Conservation (phyloP, 1,140 invertebrate genomes). For the Hyles vespertilio region DNA sequence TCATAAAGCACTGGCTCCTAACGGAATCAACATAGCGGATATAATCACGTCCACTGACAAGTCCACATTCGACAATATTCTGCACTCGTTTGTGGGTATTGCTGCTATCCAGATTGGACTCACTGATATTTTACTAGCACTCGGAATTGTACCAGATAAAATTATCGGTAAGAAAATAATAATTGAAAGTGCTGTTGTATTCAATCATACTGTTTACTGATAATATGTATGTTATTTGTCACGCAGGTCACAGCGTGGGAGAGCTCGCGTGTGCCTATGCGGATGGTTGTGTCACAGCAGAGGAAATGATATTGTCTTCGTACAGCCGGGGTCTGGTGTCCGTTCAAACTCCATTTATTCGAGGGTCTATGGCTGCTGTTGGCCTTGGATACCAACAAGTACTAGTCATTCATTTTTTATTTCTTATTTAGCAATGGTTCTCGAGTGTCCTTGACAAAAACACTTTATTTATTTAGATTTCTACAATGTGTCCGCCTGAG, state of each 20-base stretch:
- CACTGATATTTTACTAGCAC: conserved; percentile 81
- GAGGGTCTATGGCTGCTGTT: no score
- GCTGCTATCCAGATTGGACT: conserved; percentile 90
- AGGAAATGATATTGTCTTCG: conserved; percentile 87
- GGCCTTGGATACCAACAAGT: conserved; percentile 71
- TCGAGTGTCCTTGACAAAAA: no score
- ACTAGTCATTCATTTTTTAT: conserved; percentile 5
- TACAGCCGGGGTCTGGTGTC: conserved; percentile 28
- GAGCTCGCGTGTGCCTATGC: conserved; percentile 91
- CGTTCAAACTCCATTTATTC: conserved; percentile 24
- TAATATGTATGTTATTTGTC: background rate
- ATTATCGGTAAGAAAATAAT: conserved; percentile 87
- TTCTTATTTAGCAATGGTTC: no score
- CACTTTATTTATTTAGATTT: conserved; percentile 40
- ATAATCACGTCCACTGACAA: conserved; percentile 85
- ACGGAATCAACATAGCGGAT: conserved; percentile 84
- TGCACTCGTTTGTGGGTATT: no score
- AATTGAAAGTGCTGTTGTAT: no score
- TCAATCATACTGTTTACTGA: background rate
- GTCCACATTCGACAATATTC: conserved; percentile 84
- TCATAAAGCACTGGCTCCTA: conserved; percentile 79
- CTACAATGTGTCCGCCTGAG: conserved; percentile 74
- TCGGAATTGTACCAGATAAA: conserved; percentile 85
- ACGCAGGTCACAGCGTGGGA: conserved; percentile 83
- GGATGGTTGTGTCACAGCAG: conserved; percentile 87